Evolutionary conservation across 2,797 vertebrate genomes (phyloP), one percentile per base, ranked within the genome.

Genomic region (Megalops cyprinoides): DNA sequence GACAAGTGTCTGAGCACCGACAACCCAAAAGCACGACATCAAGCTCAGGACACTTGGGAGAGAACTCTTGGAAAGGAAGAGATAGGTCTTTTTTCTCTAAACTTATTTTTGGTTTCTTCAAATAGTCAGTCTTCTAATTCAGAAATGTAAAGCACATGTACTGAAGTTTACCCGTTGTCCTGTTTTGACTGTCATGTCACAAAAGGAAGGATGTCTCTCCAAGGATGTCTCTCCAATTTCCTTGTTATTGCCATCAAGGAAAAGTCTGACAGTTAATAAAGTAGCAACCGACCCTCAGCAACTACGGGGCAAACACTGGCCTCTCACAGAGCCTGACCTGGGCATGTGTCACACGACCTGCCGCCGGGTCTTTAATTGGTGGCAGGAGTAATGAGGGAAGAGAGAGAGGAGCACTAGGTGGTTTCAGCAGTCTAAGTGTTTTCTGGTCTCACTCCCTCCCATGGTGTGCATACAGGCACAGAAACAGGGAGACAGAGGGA

Each of bases 331-430:
- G 7, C 71, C 44, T 74, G 44, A 39, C 15, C 14, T 28, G 0
- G 25, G 14, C 39, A 42, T 0, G 6, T 44, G 4, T 49, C 25
- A 49, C 71, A 14, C 42, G 10, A 48, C 44, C 42, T 71, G 74
- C 71, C 20, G 37, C 31, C 51, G 39, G 51, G 49, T 55, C 14
- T 46, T 69, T 79, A 44, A 42, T 73, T 71, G 39, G 78, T 23
- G 28, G 20, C 51, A 25, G 5, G 74, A 44, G 37, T 28, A 42
- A 79, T 37, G 37, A 56, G 62, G n/a, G 5, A 48, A 44, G 67
- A 37, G 62, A 14, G 62, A 46, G 71, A 18, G 46, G 44, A 48
- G 6, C 25, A n/a, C 8, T 8, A 44, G 37, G 65, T 55, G 14
- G 14, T 42, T 53, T 67, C 44, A 37, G 48, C 49, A 42, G 62